A percentile compares a stretch with the other conserved stretches of the same genome.
Evolutionary conservation across 2,888 invertebrate genomes (phyloP).

Genomic region (Tipula lateralis): DNA sequence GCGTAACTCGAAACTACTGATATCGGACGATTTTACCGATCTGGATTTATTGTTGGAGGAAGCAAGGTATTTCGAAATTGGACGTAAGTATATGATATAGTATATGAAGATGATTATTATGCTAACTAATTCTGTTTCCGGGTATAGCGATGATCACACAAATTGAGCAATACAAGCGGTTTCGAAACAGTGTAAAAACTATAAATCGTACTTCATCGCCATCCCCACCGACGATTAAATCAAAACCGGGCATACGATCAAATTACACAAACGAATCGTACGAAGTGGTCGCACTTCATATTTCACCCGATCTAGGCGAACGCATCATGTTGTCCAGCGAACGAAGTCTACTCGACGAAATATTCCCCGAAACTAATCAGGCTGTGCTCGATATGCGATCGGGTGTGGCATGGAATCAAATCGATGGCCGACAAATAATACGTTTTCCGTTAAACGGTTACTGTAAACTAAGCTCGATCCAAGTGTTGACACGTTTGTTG

Average conservation of each 20-base stretch:
- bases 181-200: conserved; percentile 57
- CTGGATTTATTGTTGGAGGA: conserved; percentile 84
- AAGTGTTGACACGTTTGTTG: conserved; percentile 74
- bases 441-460: conserved; percentile 83
- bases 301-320: conserved; percentile 76
- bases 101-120: too few species aligned
- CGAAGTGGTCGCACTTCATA: conserved; percentile 75
- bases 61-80: conserved; percentile 84
- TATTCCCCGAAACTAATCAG: conserved; percentile 71
- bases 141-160: conserved; percentile 64
- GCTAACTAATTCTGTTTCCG: neutral
- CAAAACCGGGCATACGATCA: conserved; percentile 43
- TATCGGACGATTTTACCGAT: conserved; percentile 83
- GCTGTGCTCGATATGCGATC: conserved; percentile 74
- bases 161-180: conserved; percentile 67
- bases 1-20: conserved; percentile 79
- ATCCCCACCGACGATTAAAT: conserved; percentile 44
- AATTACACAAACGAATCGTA: conserved; percentile 51
- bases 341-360: conserved; percentile 68
- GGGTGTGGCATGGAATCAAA: conserved; percentile 75
- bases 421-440: conserved; percentile 76
- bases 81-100: conserved; percentile 68
- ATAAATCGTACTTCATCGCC: conserved; percentile 45
- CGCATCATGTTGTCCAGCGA: conserved; percentile 78
- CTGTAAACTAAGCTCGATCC: conserved; percentile 84